A percentile compares a stretch with the other conserved stretches of the same genome.
Evolutionary conservation across 2,797 vertebrate genomes (phyloP).

Genomic region (Mico argentatus): DNA sequence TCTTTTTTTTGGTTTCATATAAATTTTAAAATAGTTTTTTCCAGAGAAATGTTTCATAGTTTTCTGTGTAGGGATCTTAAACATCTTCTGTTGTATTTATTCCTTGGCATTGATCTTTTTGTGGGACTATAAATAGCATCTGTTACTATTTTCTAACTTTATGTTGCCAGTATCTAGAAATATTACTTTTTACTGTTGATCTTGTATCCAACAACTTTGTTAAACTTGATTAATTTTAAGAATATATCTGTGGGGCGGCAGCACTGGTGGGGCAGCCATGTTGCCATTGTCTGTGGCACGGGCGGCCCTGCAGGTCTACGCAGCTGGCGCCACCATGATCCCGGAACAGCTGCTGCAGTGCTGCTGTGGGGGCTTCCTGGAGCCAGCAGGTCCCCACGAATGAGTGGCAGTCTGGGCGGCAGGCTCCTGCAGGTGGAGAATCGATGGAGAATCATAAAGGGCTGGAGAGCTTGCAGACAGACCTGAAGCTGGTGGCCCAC

Average conservation of each 20-base stretch:
- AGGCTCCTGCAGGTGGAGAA: constrained; percentile 79
- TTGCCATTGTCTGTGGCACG: too few species aligned
- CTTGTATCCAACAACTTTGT: not conserved
- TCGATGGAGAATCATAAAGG: constrained; percentile 91
- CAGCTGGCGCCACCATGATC: too few species aligned
- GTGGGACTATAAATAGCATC: not conserved
- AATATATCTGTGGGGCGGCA: not conserved
- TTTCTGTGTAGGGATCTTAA: not conserved
- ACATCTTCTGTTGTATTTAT: not conserved
- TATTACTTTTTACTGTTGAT: constrained; percentile 2
- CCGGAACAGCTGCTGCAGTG: too few species aligned
- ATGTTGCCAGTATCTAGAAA: not conserved
- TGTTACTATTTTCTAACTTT: constrained; percentile 25
- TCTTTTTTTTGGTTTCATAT: too few species aligned
- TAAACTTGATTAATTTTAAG: constrained; percentile 22
- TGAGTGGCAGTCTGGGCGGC: constrained; percentile 84
- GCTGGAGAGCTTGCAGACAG: constrained; percentile 86
- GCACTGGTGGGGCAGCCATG: too few species aligned
- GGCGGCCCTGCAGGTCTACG: too few species aligned
- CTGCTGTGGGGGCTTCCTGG: too few species aligned
- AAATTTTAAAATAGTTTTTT: not conserved
- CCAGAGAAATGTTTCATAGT: not conserved
- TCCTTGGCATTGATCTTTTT: not conserved
- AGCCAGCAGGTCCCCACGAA: constrained; percentile 89
- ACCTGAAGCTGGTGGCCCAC: constrained; percentile 93